Evolutionary conservation across 1,140 invertebrate species (phyloP).

Genomic region (Calosoma granatense): DNA sequence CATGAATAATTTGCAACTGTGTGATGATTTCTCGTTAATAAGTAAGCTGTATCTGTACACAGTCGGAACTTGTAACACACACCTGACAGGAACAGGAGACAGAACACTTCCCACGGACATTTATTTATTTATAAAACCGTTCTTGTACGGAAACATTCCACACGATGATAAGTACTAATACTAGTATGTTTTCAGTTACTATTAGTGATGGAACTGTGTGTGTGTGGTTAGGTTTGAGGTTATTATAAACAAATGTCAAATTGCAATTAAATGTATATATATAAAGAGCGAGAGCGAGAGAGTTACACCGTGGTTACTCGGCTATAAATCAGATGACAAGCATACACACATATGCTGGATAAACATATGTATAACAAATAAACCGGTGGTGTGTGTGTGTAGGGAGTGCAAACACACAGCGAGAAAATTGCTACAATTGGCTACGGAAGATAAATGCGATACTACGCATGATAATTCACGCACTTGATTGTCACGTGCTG

Average conservation of each 20-base stretch:
- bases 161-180: not conserved
- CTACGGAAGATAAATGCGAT: not conserved
- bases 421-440: not conserved
- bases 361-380: not conserved
- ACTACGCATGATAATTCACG: constrained; percentile 2
- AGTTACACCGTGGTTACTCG: too few relatives aligned
- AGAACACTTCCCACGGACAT: too few relatives aligned
- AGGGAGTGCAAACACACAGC: not conserved
- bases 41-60: not conserved
- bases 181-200: too few relatives aligned
- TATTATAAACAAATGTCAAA: not conserved
- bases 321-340: not conserved
- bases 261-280: too few relatives aligned
- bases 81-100: not conserved
- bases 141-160: not conserved
- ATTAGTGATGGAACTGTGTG: too few relatives aligned
- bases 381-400: too few relatives aligned
- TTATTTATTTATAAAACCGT: constrained; percentile 1
- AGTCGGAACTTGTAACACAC: not conserved
- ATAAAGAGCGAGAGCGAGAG: too few relatives aligned
- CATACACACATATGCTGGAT: not conserved
- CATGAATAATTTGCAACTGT: not conserved
- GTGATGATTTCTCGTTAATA: not conserved
- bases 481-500: constrained; percentile 2
- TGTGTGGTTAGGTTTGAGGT: too few relatives aligned